Evolutionary conservation across 2,888 invertebrate species (phyloP).

Genomic region (Mystacides longicornis): DNA sequence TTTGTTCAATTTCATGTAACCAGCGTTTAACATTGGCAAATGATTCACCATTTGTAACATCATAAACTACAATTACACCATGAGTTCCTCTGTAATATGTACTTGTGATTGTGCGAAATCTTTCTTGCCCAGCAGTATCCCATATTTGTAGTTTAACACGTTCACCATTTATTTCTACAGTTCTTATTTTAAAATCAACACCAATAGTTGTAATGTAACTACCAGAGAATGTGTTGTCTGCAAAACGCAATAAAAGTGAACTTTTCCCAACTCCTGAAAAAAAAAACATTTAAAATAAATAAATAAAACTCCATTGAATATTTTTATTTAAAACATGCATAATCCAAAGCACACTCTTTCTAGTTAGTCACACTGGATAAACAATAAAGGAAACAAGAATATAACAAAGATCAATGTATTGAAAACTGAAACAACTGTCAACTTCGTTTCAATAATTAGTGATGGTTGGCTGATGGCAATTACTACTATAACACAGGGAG

Average conservation of each 20-base stretch:
- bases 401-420: too few relatives aligned
- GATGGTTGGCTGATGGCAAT: too few relatives aligned
- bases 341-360: too few relatives aligned
- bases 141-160: conserved; percentile 94
- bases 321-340: too few relatives aligned
- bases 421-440: too few relatives aligned
- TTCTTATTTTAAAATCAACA: conserved; percentile 99
- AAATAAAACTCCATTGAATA: background rate
- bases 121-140: conserved; percentile 97
- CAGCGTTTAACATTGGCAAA: conserved; percentile 99
- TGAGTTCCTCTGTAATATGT: conserved; percentile 99
- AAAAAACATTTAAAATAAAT: conserved; percentile 4
- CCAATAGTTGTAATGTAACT: conserved; percentile 99
- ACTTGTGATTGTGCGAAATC: conserved; percentile 97
- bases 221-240: conserved; percentile 97
- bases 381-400: too few relatives aligned
- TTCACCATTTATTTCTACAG: conserved; percentile 84
- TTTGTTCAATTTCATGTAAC: conserved; percentile 98
- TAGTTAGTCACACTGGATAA: too few relatives aligned
- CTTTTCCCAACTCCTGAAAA: conserved; percentile 95
- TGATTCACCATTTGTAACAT: conserved; percentile 97
- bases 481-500: too few relatives aligned
- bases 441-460: too few relatives aligned
- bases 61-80: conserved; percentile 99
- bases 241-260: conserved; percentile 90